Percentiles rank a stretch among this genome's conserved stretches.
phyloP scores from a whole-genome alignment of 2,113 vertebrate species.

The Pseudorasbora parva region DNA sequence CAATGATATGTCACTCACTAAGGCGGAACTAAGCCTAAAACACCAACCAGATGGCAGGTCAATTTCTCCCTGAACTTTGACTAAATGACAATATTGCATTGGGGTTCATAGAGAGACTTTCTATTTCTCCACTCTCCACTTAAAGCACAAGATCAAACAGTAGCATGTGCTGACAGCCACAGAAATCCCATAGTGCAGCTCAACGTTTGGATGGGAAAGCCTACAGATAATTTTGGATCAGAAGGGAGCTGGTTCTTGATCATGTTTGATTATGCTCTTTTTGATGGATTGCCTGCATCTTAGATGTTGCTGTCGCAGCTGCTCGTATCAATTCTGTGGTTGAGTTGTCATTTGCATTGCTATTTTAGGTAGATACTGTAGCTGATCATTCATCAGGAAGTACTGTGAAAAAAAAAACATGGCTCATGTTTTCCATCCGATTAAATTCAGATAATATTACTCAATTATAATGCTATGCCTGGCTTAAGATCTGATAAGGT shows the following conservation, averaged over 20 bases:
- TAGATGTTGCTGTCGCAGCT: not conserved
- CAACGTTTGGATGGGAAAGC: constrained; percentile 18
- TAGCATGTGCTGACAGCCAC: constrained; percentile 71
- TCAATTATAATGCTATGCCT: not conserved
- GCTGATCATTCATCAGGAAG: not conserved
- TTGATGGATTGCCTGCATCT: not conserved
- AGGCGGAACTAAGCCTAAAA: constrained; percentile 63
- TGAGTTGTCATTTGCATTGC: not conserved
- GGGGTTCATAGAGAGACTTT: constrained; percentile 29
- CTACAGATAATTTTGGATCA: constrained; percentile 6
- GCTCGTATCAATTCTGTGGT: not conserved
- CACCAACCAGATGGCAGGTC: constrained; percentile 65
- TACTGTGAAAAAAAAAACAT: not conserved
- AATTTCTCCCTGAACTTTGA: constrained; percentile 26
- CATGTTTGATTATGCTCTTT: constrained; percentile 11
- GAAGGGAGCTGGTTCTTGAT: not conserved
- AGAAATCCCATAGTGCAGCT: constrained; percentile 58
- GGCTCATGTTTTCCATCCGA: not conserved
- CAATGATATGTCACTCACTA: constrained; percentile 62
- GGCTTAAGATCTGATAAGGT: constrained; percentile 15
- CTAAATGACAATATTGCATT: constrained; percentile 8
- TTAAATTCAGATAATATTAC: not conserved
- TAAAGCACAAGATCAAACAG: constrained; percentile 68
- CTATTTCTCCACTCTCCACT: constrained; percentile 35
- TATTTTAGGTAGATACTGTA: not conserved